Evolutionary conservation across 2,113 vertebrate genomes (phyloP).

Genomic region (Diglossa brunneiventris): DNA sequence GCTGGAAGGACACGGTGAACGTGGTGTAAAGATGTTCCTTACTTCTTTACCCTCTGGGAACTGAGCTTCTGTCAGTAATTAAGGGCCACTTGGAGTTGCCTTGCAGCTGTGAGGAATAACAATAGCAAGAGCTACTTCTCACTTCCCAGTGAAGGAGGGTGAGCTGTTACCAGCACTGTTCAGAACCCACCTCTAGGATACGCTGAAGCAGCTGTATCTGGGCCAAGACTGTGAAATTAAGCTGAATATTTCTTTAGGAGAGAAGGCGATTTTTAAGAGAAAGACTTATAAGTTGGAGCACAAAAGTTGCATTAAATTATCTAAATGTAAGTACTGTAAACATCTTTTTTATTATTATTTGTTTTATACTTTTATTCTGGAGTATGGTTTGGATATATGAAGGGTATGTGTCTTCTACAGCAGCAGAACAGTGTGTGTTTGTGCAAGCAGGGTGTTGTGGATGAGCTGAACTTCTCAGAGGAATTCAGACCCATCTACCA

Average conservation of each 20-base stretch:
- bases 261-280: neutral
- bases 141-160: neutral
- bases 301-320: neutral
- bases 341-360: neutral
- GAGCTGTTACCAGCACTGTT: neutral
- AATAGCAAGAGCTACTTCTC: neutral
- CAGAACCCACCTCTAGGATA: neutral
- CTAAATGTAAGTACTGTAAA: neutral
- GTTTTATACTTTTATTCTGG: neutral
- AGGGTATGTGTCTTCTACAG: neutral
- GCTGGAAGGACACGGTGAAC: neutral
- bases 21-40: neutral
- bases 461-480: neutral
- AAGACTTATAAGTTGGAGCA: neutral
- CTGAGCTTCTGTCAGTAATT: neutral
- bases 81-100: neutral
- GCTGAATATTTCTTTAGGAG: neutral
- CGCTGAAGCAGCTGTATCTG: neutral
- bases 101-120: neutral
- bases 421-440: neutral
- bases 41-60: neutral
- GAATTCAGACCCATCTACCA: neutral
- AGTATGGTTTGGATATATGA: neutral
- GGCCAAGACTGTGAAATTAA: neutral
- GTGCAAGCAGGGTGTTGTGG: neutral